These are phyloP conservation scores for Ladona fulva DNA, from an alignment of 1,140 invertebrate species.

Conservation along the genomic window DNA sequence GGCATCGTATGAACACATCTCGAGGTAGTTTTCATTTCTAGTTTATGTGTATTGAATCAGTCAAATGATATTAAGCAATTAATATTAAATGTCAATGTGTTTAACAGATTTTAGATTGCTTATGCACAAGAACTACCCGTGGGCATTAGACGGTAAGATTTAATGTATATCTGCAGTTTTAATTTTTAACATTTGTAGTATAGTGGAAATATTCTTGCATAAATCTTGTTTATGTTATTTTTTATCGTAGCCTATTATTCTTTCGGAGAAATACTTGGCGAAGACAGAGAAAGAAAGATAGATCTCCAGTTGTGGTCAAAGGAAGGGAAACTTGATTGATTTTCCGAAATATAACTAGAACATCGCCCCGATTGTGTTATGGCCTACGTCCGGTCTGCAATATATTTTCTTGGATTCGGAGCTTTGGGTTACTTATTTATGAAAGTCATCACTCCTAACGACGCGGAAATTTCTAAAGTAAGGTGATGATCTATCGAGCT, in stretches of 20 bases:
- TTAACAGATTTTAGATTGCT: slow-evolving; percentile 47
- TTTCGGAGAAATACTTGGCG: slow-evolving; percentile 44
- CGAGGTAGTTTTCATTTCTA: slow-evolving; percentile 38
- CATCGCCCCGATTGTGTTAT: neutral
- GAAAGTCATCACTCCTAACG: neutral
- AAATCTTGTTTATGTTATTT: neutral
- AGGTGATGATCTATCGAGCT: too few species aligned
- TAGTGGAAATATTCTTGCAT: too few species aligned
- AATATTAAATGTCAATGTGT: slow-evolving; percentile 17
- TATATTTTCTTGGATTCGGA: neutral
- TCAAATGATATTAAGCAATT: neutral
- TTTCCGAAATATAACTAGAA: neutral
- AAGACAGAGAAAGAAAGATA: slow-evolving; percentile 32
- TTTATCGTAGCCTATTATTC: slow-evolving; percentile 40
- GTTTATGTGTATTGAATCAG: neutral
- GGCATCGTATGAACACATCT: slow-evolving; percentile 50
- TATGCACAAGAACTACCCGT: slow-evolving; percentile 48
- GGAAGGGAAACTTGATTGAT: slow-evolving; percentile 10
- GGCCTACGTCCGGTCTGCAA: neutral
- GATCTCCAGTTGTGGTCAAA: neutral
- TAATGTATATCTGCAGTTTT: too few species aligned
- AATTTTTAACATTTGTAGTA: too few species aligned
- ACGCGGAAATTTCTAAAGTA: neutral
- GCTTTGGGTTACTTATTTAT: neutral
- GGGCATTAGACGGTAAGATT: slow-evolving; percentile 37